A percentile compares a stretch with the other conserved stretches of the same genome.
Conservation (phyloP, 2,113 vertebrate species). For the Bos javanicus region DNA sequence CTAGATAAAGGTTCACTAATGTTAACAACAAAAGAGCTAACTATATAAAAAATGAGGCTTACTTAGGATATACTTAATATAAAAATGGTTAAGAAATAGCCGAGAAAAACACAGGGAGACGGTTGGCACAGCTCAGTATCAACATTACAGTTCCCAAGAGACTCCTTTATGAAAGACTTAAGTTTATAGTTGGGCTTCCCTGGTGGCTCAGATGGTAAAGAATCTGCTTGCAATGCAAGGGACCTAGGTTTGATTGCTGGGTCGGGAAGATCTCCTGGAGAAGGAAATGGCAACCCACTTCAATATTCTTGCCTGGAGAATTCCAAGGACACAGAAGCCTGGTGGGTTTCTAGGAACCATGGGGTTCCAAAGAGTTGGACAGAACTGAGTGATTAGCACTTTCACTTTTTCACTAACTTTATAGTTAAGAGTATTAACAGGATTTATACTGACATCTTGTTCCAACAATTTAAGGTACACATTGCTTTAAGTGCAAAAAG, state of each 20-base stretch:
- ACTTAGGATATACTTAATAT: not conserved
- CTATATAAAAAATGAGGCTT: not conserved
- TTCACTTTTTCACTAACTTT: too few species aligned
- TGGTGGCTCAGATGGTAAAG: too few species aligned
- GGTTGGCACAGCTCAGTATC: not conserved
- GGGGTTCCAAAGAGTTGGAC: too few species aligned
- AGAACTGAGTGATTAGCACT: too few species aligned
- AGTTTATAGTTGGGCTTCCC: not conserved
- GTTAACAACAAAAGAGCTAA: not conserved
- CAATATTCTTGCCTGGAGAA: not conserved
- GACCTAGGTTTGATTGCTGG: too few species aligned
- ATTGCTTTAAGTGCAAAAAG: conserved; percentile 9
- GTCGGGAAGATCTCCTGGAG: not conserved
- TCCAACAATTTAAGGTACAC: not conserved
- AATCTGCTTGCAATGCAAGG: too few species aligned
- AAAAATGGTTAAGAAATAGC: not conserved
- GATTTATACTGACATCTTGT: conserved; percentile 1
- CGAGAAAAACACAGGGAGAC: not conserved
- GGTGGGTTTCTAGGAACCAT: not conserved
- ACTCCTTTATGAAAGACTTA: not conserved
- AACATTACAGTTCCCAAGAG: not conserved
- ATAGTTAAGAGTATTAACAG: not conserved
- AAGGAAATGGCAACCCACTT: not conserved
- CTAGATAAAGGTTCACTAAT: not conserved
- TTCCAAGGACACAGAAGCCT: not conserved